Evolutionary conservation across 30 jellyfish, hydroid and myxozoan species (phyloP).

Genomic region (Aurelia aurita): DNA sequence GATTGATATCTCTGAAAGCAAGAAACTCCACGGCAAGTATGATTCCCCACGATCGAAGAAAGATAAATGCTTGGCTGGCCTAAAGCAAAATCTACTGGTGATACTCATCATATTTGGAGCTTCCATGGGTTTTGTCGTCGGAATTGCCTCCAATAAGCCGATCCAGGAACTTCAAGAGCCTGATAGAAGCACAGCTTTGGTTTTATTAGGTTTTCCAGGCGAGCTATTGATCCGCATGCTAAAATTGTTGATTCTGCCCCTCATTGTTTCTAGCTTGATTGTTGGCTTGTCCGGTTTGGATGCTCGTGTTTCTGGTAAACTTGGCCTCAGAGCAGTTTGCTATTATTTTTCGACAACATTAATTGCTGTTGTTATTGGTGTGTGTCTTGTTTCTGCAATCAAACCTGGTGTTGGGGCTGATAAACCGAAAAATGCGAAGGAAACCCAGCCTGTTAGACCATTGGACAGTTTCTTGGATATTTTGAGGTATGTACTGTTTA

Average conservation of each 20-base stretch:
- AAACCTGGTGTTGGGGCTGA: constrained; percentile 90
- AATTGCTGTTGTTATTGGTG: constrained; percentile 88
- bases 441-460: constrained; percentile 84
- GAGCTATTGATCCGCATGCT: constrained; percentile 83
- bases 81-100: constrained; percentile 72
- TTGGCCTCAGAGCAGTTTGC: constrained; percentile 87
- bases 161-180: constrained; percentile 84
- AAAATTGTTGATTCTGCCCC: constrained; percentile 86
- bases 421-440: constrained; percentile 44
- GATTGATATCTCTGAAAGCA: constrained; percentile 37
- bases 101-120: constrained; percentile 80
- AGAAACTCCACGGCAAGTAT: constrained; percentile 34
- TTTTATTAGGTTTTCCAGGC: constrained; percentile 94
- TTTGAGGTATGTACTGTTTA: constrained; percentile 80
- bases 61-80: constrained; percentile 46
- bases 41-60: constrained; percentile 41
- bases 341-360: constrained; percentile 87
- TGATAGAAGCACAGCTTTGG: constrained; percentile 72
- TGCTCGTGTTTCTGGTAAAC: constrained; percentile 83
- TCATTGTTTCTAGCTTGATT: constrained; percentile 85
- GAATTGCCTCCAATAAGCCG: constrained; percentile 67
- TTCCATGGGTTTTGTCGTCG: constrained; percentile 81
- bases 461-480: constrained; percentile 92
- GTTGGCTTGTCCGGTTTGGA: constrained; percentile 89
- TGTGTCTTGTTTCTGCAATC: constrained; percentile 88